Conservation (phyloP, 1,140 invertebrate genomes). For the Magallana ariakensis region DNA sequence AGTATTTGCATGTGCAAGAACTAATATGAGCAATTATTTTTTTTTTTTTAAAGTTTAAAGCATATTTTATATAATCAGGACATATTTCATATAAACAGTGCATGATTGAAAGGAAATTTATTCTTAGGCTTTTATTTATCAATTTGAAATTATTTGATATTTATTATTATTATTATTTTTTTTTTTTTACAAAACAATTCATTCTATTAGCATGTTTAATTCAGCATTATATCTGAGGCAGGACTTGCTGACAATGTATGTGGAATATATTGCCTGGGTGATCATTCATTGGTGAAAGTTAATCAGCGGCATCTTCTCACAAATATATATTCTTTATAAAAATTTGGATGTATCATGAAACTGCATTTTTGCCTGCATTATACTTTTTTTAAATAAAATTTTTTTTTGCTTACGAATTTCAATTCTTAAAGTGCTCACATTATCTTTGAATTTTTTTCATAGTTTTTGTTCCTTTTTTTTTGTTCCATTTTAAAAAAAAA, state of each 20-base stretch:
- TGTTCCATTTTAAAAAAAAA: neutral
- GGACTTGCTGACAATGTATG: conserved; percentile 28
- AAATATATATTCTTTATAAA: neutral
- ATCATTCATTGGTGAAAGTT: conserved; percentile 38
- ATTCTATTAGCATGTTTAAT: neutral
- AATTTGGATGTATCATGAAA: conserved; percentile 6
- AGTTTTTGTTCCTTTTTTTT: neutral
- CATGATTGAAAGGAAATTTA: neutral
- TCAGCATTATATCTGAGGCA: neutral
- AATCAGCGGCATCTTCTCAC: conserved; percentile 24
- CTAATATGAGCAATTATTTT: neutral
- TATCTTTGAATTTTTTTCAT: neutral
- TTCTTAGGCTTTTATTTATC: neutral
- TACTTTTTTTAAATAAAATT: neutral
- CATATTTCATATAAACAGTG: neutral
- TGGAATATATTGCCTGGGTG: conserved; percentile 32
- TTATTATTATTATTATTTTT: no score
- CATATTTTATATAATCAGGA: neutral
- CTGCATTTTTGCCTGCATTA: neutral
- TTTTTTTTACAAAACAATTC: neutral
- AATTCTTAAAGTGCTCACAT: neutral
- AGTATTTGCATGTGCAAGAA: neutral
- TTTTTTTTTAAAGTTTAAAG: neutral
- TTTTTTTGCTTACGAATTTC: neutral
- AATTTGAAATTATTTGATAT: neutral